Base-by-base conservation (phyloP, 2,797 vertebrate genomes). In the Pipistrellus pipistrellus region DNA sequence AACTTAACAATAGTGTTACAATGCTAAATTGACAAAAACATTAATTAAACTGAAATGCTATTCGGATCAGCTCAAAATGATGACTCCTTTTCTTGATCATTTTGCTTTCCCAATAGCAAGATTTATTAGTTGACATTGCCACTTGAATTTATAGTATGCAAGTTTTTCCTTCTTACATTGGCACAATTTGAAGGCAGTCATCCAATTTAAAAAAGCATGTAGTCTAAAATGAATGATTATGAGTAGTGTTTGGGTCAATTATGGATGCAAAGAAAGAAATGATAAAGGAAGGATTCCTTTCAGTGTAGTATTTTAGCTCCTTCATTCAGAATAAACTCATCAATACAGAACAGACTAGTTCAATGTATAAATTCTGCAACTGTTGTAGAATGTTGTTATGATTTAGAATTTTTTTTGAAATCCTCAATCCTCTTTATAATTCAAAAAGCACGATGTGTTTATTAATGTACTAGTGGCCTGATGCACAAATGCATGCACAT, bases 191-290 rank as follows among this genome's bases (percentile, higher is more conserved):
- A 80, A 84, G n/a, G 23, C 38, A 91, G 83, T 48, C 2, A 62
- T 55, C 6, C 17, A 90, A 85, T 68, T 21, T 44, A 18, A 55
- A 62, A 76, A 66, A 17, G 38, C 18, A 35, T 7, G 64, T 25
- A 86, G 91, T 78, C 76, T 35, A 55, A 86, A 93, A 76, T 64
- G 32, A 69, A 11, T 20, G 35, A 11, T 71, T 94, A 7, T n/a
- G 81, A 55, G 17, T 76, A 91, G 30, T n/a, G 62, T 18, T 62
- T 27, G 30, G 7, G 6, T 14, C 11, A 75, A n/a, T 76, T 89
- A 62, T 38, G 14, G 27, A 41, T 18, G 55, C 1, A 85, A 75
- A 48, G 9, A 91, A 85, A 55, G 18, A 32, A 66, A 92, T 59
- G 15, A 20, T 35, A 81, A 75, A 78, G 23, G 2, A 21, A 41